Conservation (phyloP, 1,140 invertebrate genomes). For the Brachionus rubens region DNA sequence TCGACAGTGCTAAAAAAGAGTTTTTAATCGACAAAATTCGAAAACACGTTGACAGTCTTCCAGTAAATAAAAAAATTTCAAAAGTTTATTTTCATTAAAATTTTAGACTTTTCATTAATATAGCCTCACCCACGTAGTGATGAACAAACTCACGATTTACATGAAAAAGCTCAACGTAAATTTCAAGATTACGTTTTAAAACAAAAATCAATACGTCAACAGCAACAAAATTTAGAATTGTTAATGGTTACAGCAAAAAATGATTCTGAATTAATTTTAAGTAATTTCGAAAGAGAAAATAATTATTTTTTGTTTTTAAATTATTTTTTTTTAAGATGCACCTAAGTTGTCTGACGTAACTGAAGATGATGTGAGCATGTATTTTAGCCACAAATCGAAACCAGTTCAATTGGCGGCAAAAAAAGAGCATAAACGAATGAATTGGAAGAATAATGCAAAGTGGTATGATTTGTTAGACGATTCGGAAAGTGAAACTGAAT, state of each 20-base stretch:
- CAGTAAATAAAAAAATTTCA: neutral
- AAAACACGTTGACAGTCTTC: constrained; percentile 31
- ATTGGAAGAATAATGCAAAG: neutral
- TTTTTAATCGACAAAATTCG: constrained; percentile 22
- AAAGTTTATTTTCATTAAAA: neutral
- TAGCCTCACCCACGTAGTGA: constrained; percentile 24
- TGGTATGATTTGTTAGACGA: constrained; percentile 38
- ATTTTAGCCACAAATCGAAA: constrained; percentile 30
- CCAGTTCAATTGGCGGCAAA: constrained; percentile 29
- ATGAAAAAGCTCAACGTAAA: constrained; percentile 16
- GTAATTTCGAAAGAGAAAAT: neutral
- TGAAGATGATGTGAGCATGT: neutral
- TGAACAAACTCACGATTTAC: neutral
- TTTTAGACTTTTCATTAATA: neutral
- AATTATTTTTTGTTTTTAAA: neutral
- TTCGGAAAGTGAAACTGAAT: constrained; percentile 19
- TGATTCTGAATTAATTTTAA: constrained; percentile 25
- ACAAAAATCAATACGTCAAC: constrained; percentile 7
- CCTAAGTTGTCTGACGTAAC: constrained; percentile 15
- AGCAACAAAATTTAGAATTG: constrained; percentile 22
- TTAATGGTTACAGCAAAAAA: neutral
- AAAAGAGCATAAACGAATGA: constrained; percentile 5
- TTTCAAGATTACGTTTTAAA: constrained; percentile 41
- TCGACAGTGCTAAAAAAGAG: constrained; percentile 16
- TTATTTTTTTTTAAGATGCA: constrained; percentile 2